Base-by-base conservation (phyloP, 2,797 vertebrate species). In the Enteromius argenteus region DNA sequence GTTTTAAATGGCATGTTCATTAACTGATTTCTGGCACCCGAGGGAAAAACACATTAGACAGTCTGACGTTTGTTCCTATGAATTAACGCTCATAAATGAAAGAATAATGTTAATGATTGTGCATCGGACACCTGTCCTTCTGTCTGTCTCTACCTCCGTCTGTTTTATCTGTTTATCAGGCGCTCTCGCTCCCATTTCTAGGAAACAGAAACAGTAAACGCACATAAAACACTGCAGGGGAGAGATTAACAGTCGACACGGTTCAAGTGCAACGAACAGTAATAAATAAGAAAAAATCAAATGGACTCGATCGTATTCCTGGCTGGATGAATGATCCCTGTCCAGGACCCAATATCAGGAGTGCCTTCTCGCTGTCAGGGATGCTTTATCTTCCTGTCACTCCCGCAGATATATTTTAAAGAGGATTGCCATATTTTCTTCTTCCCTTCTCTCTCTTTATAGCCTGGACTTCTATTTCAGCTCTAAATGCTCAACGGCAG, bases 1-100 rank as follows among this genome's bases (percentile, higher is more conserved):
- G 87, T 92, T 92, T 92, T 92, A 91, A 92, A 92, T 91, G 91
- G 87, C 91, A 88, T 89, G 89, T 92, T 93, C 91, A 93, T 93
- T 93, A 93, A 91, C 86, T 80, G 89, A 91, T 93, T 93, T 85
- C 85, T 87, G 56, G 76, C 77, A 87, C 92, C 85, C 27, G 42
- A 78, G 87, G 87, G 87, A 82, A 91, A 91, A 89, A 88, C 79
- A 86, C 83, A 88, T 80, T 83, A 86, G 88, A 42, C 19, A 17
- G 15, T 72, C 7, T 66, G 74, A 91, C 90, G 89, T 90, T 92
- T 92, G 86, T 86, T 88, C 91, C 91, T 90, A 92, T 91, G 89
- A 92, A 92, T 91, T 91, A 90, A 91, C 92, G 91, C 85, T 88
- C 90, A 91, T 90, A 90, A 91, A 93, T 44, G 30, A 80, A 84